These are phyloP conservation scores for Rosalia funebris DNA, from an alignment of 2,888 invertebrate genomes.

Conservation along the genomic window DNA sequence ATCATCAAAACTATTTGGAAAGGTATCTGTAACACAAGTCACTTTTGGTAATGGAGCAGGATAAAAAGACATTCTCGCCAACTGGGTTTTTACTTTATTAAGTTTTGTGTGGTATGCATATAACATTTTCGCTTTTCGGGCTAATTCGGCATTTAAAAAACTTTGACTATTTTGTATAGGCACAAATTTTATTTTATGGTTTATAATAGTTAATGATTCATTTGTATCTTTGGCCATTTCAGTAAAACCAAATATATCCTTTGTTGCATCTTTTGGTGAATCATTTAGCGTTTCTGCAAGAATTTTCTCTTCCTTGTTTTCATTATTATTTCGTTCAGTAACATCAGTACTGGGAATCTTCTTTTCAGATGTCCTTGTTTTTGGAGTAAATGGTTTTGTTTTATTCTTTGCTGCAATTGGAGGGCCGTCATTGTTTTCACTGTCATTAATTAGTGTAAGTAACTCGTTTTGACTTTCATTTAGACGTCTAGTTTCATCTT, in stretches of 20 bases:
- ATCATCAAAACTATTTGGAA: constrained; percentile 3
- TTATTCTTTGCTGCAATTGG: not conserved
- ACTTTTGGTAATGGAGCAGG: constrained; percentile 25
- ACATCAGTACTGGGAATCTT: not conserved
- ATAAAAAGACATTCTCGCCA: constrained; percentile 31
- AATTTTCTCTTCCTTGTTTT: constrained; percentile 13
- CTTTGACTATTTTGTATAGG: constrained; percentile 37
- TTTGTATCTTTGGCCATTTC: constrained; percentile 40
- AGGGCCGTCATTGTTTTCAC: not conserved
- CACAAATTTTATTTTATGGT: constrained; percentile 32
- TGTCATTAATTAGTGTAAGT: not conserved
- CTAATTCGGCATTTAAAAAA: constrained; percentile 32
- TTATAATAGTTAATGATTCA: constrained; percentile 31
- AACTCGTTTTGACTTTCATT: constrained; percentile 32
- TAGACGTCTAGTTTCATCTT: constrained; percentile 33
- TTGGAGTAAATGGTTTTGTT: constrained; percentile 16
- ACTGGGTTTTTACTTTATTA: constrained; percentile 22
- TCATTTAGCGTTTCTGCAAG: constrained; percentile 7
- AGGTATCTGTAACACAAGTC: constrained; percentile 9
- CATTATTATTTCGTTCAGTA: constrained; percentile 11
- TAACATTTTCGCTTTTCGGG: constrained; percentile 29
- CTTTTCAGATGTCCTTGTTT: constrained; percentile 2
- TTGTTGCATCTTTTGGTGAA: constrained; percentile 30
- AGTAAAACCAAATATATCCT: constrained; percentile 37
- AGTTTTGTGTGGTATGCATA: constrained; percentile 34